phyloP scores from a whole-genome alignment of 2,797 vertebrate genomes.

The Falco cherrug region DNA sequence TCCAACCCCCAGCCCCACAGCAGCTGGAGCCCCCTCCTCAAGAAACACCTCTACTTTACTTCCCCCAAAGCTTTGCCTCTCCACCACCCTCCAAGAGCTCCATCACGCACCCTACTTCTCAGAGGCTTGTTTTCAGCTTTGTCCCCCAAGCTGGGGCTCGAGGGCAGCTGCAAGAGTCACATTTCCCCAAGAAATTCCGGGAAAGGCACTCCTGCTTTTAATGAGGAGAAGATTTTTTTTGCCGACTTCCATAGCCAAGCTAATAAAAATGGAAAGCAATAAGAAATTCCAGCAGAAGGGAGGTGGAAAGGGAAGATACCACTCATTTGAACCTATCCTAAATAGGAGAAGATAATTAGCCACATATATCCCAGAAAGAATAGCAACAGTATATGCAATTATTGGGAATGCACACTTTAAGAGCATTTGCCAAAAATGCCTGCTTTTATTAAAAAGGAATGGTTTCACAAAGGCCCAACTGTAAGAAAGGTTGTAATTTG shows the following conservation, averaged over 20 bases:
- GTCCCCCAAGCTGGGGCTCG: neutral
- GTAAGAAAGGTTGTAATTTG: slow-evolving; percentile 84
- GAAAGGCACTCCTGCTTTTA: slow-evolving; percentile 68
- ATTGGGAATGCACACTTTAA: slow-evolving; percentile 70
- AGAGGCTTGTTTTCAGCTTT: neutral
- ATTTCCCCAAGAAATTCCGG: slow-evolving; percentile 73
- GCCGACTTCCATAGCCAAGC: slow-evolving; percentile 61
- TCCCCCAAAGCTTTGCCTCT: neutral
- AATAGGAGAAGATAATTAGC: slow-evolving; percentile 43
- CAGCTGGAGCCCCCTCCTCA: neutral
- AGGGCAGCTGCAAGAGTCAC: slow-evolving; percentile 46
- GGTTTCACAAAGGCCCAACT: slow-evolving; percentile 83
- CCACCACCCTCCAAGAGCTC: neutral
- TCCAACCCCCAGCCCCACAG: neutral
- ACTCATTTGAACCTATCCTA: neutral
- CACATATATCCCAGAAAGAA: slow-evolving; percentile 3
- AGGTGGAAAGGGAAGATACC: slow-evolving; percentile 6
- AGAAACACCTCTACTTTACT: neutral
- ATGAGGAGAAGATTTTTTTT: slow-evolving; percentile 33
- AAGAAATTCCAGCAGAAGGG: slow-evolving; percentile 41
- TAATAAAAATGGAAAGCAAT: slow-evolving; percentile 60
- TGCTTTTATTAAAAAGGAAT: slow-evolving; percentile 82
- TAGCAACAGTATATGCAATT: slow-evolving; percentile 27
- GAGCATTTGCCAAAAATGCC: slow-evolving; percentile 84
- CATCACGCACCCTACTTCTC: neutral